Evolutionary conservation across 2,113 vertebrate species (phyloP), one percentile per base, ranked within the genome.

Genomic region (Eurypyga helias): DNA sequence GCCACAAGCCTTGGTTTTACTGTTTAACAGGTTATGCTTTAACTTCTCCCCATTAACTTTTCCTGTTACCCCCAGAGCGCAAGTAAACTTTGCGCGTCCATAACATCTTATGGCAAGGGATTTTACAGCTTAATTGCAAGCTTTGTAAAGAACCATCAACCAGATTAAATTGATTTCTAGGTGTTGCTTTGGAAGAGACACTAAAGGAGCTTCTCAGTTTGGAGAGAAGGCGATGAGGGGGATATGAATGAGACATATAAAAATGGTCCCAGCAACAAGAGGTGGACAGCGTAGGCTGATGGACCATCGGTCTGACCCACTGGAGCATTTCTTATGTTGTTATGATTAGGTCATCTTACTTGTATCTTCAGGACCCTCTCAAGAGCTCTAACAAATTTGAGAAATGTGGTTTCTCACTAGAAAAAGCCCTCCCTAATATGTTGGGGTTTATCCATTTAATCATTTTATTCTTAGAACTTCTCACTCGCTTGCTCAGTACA

Each of bases 111-210:
- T 10, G 19, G 89, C 69, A 89, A 78, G 71, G 81, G 83, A 79
- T 94, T 96, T 95, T 96, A 95, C 91, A 91, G 83, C 93, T 82
- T 85, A 88, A 91, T 91, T 89, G 65, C 81, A 49, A 41, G 70
- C 49, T 96, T 78, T 93, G 89, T 72, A 66, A 93, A 89, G 91
- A 96, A 41, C 69, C 83, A 75, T 79, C 89, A 93, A 94, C 9
- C 57, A 79, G 73, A 76, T 70, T 49, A 89, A 77, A 93, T 29
- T 89, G 73, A 84, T 94, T 95, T 71, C 67, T 52, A 5, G 61
- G 45, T 64, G 60, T 55, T 87, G 36, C 87, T 79, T 82, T 60
- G 45, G 34, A 89, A 69, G 61, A 75, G 77, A 36, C 48, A 24
- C 73, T 72, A 25, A 84, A 91, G 62, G 55, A 5, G 20, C 69